These are phyloP conservation scores for Apolygus lucorum DNA, from an alignment of 1,140 invertebrate genomes.

Conservation along the genomic window DNA sequence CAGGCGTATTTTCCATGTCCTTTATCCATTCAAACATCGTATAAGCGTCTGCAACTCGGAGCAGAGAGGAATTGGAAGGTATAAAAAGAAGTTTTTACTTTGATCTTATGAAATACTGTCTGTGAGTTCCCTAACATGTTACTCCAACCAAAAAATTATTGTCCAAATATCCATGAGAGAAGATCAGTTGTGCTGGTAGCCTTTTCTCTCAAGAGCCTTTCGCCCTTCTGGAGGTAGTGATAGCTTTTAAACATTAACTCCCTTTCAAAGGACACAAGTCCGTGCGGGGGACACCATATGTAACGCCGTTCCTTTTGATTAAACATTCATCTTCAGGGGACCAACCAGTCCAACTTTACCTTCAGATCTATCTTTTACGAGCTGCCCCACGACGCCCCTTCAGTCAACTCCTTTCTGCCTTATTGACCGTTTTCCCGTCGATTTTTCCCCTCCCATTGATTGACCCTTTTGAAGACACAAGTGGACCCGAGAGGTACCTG, in stretches of 20 bases:
- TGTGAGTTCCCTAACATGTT: not conserved
- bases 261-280: not conserved
- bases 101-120: not conserved
- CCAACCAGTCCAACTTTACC: slow-evolving; percentile 5
- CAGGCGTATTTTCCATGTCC: no score
- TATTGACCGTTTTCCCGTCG: not conserved
- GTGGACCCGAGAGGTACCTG: no score
- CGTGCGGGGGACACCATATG: not conserved
- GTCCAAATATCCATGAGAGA: slow-evolving; percentile 3
- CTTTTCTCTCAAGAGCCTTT: not conserved
- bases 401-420: not conserved
- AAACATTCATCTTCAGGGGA: slow-evolving; percentile 11
- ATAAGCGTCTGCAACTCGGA: no score
- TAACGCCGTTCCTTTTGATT: slow-evolving; percentile 16
- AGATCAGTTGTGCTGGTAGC: not conserved
- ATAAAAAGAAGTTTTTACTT: not conserved
- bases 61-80: not conserved
- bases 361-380: slow-evolving; percentile 7
- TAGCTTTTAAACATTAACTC: slow-evolving; percentile 15
- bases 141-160: slow-evolving; percentile 10
- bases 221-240: not conserved
- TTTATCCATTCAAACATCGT: no score
- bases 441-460: slow-evolving; percentile 1
- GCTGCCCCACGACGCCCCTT: not conserved
- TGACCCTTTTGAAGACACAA: not conserved